These are phyloP conservation scores for Rhysida immarginata DNA, from an alignment of 1,140 invertebrate species.

Conservation along the genomic window DNA sequence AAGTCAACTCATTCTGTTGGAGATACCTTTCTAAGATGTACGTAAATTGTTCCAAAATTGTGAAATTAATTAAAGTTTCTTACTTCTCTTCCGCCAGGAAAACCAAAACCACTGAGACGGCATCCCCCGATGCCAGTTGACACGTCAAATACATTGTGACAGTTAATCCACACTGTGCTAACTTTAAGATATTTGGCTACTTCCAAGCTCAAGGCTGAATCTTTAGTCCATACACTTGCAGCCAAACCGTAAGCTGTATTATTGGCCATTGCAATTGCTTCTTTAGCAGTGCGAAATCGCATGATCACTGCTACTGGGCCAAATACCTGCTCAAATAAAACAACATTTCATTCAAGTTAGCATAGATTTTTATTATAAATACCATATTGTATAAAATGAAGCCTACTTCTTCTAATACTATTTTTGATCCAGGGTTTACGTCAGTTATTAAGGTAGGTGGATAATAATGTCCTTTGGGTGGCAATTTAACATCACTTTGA, in stretches of 20 bases:
- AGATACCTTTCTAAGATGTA: no score
- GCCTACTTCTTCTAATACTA: neutral
- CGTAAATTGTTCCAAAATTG: no score
- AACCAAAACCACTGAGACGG: conserved; percentile 34
- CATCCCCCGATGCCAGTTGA: conserved; percentile 35
- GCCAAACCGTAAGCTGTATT: conserved; percentile 36
- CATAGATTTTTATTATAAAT: neutral
- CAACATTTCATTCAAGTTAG: neutral
- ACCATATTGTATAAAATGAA: neutral
- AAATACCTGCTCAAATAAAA: conserved; percentile 23
- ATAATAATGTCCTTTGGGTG: neutral
- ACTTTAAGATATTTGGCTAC: conserved; percentile 35
- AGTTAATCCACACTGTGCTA: conserved; percentile 42
- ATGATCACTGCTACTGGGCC: conserved; percentile 34
- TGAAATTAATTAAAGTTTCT: no score
- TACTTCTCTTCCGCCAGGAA: neutral
- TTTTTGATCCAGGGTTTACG: neutral
- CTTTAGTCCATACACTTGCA: conserved; percentile 41
- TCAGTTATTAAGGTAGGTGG: neutral
- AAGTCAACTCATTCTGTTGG: no score
- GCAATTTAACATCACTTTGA: neutral
- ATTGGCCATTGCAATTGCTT: conserved; percentile 40
- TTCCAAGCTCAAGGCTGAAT: conserved; percentile 38
- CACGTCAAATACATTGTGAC: conserved; percentile 36
- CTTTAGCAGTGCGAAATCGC: conserved; percentile 42